Evolutionary conservation across 2,797 vertebrate genomes (phyloP).

Genomic region (Mormyrus hasselquistii): DNA sequence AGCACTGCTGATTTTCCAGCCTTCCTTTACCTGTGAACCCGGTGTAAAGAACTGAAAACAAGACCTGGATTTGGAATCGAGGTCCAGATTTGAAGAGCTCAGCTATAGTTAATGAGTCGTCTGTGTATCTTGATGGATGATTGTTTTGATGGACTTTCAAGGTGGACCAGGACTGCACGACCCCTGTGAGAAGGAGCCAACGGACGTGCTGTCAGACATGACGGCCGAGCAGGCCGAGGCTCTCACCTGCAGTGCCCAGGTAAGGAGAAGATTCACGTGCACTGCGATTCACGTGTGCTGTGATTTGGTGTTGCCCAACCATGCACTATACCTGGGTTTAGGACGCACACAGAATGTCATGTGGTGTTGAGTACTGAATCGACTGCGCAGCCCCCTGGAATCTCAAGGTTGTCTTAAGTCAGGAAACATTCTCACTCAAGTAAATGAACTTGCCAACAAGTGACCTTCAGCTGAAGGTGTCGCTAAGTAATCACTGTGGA

Average conservation of each 20-base stretch:
- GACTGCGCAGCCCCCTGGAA: neutral
- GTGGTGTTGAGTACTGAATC: neutral
- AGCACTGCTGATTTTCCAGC: neutral
- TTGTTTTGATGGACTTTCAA: conserved; percentile 38
- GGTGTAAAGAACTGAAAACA: neutral
- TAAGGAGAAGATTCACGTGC: conserved; percentile 40
- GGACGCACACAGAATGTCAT: neutral
- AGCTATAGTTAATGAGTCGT: neutral
- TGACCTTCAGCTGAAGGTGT: neutral
- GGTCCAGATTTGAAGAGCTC: neutral
- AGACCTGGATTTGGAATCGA: neutral
- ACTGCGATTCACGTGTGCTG: neutral
- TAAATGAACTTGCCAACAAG: neutral
- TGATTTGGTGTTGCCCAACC: neutral
- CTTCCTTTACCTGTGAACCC: neutral
- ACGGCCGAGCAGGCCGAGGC: conserved; percentile 76
- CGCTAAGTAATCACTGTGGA: neutral
- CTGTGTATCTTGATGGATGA: neutral
- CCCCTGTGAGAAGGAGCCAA: conserved; percentile 82
- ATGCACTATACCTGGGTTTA: neutral
- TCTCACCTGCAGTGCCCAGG: conserved; percentile 83
- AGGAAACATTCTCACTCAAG: neutral
- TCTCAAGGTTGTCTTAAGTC: neutral
- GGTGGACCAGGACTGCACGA: conserved; percentile 84
- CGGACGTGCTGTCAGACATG: conserved; percentile 74